Base-by-base conservation (phyloP, 2,113 vertebrate species). In the Aythya baeri region DNA sequence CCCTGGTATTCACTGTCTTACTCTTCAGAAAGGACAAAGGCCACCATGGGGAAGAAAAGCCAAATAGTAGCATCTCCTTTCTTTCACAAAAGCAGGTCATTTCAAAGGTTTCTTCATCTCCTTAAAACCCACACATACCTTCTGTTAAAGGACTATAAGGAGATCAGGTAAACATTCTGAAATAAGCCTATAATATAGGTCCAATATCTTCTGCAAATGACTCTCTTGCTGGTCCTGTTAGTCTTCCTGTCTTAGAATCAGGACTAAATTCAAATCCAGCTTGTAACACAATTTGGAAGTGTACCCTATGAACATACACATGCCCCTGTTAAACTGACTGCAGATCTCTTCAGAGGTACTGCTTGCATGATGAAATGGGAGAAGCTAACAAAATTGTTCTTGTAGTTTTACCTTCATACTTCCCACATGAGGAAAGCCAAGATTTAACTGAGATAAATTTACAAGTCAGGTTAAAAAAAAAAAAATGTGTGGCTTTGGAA, bases 111-210 rank as follows among this genome's bases (percentile, higher is more conserved):
- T 54, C 91, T 49, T 67, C 63, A 67, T 11, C 11, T 20, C 44
- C 55, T n/a, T 17, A 21, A 68, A 15, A 25, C 11, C 14, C 32
- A 32, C 0, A 5, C 0, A 0, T 34, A 32, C 49, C 43, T 82
- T 7, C 8, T 32, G n/a, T 18, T 73, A 63, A 72, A 57, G 65
- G 66, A 74, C 71, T 44, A 57, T 46, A 14, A 70, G 59, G 36
- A 85, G 43, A 62, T 34, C 25, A 67, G 72, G 57, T 32, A 59
- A 61, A 46, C 67, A 76, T 54, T 91, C 86, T 65, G 75, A 63
- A 92, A 73, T 55, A 12, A 78, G 49, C 75, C 67, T 92, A 13
- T 46, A 13, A 43, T 92, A 15, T 46, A 13, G 41, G 15, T 14
- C 71, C 21, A 65, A 1, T 63, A 71, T 70, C 50, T 91, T 72